Base-by-base conservation (phyloP, 2,888 invertebrate species). In the Lasioglossum marginatum region DNA sequence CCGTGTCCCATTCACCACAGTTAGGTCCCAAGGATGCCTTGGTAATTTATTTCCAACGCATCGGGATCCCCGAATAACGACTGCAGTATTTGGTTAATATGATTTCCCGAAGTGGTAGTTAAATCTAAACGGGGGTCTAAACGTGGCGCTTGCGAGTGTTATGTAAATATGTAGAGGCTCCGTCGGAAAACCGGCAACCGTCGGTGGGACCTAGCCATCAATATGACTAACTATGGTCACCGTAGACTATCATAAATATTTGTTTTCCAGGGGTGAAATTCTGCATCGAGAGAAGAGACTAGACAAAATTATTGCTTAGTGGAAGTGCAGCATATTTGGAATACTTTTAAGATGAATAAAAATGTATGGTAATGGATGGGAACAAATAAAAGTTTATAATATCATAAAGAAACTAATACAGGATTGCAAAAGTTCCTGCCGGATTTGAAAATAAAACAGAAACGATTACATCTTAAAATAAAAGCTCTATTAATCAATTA, bases 31-130 rank as follows among this genome's bases (percentile, higher is more conserved):
- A 83, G 83, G 81, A 86, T 89, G 87, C 81, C 83, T 74, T 31
- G 76, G 86, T 86, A 87, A 91, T 90, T 91, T 90, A 90, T 90
- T 89, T 88, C 86, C 85, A 79, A 31, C 86, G 80, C 87, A 80
- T 87, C 87, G 87, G 82, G 81, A 87, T 78, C 77, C 79, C 60
- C 48, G 79, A 73, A 86, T 84, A 89, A 89, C 87, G 80, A 85
- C 80, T 81, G 82, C 85, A 87, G 91, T 91, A 89, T 91, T 92
- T 92, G 88, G 89, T 92, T 93, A 93, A 93, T 93, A 90, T 89
- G 90, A 92, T 92, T 92, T 92, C 87, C 86, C 91, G 78, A 88
- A 92, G 92, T 91, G 91, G 88, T 90, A 90, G 92, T 92, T 91
- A 92, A 92, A 92, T 88, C 88, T 82, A 84, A 88, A 87, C 81